Base-by-base conservation (phyloP, 2,797 vertebrate genomes). In the Tragelaphus oryx region DNA sequence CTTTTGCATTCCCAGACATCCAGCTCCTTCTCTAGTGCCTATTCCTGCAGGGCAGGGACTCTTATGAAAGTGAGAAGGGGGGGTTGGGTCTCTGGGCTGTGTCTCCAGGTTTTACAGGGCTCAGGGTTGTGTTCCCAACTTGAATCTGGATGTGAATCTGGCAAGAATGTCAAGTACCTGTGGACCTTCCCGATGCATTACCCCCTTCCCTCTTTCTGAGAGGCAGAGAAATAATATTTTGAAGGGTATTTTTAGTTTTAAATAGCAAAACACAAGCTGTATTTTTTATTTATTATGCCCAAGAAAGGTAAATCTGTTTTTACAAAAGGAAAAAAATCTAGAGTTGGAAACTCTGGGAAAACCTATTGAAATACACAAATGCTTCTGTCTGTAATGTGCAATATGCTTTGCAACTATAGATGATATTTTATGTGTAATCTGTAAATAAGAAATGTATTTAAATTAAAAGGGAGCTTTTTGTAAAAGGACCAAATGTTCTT, bases 401-500 rank as follows among this genome's bases (percentile, higher is more conserved):
- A 98, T 98, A 98, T 96, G 94, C 93, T 87, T 93, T 94, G 94
- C 95, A 44, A 96, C 95, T 96, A 85, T 93, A 97, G 97, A 97
- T 97, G 95, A 93, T 95, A 83, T 94, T 97, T 96, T 97, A 89
- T 93, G 95, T 97, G 91, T 95, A 92, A 91, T 93, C 97, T 98
- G 95, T 97, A 74, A 97, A 97, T 97, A 96, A 97, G 95, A 97
- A 85, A 93, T 97, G 95, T 98, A 93, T 98, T 98, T 98, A 97
- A 97, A 98, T 98, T 94, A 93, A 80, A 50, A 33, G 98, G 93
- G 94, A 97, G 94, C 92, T 90, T 97, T 98, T 97, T 97, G 95
- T 95, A 95, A 97, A 91, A 93, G 97, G 98, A 98, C 98, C 98
- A 98, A 98, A 98, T 95, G 87, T 92, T 97, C 97, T 98, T 98